Base-by-base conservation (phyloP, 2,888 invertebrate species). In the Nymphalis polychloros region DNA sequence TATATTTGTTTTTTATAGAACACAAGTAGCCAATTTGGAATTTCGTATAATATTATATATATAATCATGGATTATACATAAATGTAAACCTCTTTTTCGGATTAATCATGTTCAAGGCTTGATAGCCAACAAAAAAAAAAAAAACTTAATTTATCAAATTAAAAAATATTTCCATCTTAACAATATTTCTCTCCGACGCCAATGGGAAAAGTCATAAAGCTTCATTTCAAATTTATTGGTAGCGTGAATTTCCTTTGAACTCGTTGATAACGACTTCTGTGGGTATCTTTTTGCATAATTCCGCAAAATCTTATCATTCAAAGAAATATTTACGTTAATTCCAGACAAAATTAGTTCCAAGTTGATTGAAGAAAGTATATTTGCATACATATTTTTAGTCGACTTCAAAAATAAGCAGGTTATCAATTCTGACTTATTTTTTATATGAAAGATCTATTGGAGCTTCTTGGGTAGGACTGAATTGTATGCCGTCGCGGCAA, bases 191-290 rank as follows among this genome's bases (percentile, higher is more conserved):
- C n/a, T 35, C 64, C 75, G 73, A 59, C 62, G 64, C 65, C 70
- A 65, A 72, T 72, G 74, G 73, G 70, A 67, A 71, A 63, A 46
- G 61, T 59, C 70, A 65, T 70, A 68, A 49, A 70, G 59, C 59
- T 60, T 68, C 64, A 64, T 70, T 67, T 62, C 46, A 75, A 82
- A 81, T 82, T 84, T 85, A 86, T 85, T 81, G 81, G 77, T 72
- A 73, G 74, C 69, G 75, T 72, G 79, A 80, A 78, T 78, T 82
- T 80, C 77, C 84, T 84, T 85, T 85, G 85, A 85, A 80, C 80
- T 78, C 74, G 63, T 70, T 71, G 72, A 76, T 82, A 82, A 82
- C 78, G 82, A 84, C 79, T 80, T 77, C 77, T 74, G 71, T 46
- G 70, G 73, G 63, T 71, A 73, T 79, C 78, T 81, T 79, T 80